These are phyloP conservation scores for Synchiropus splendidus DNA, from an alignment of 2,113 vertebrate species.

Conservation along the genomic window DNA sequence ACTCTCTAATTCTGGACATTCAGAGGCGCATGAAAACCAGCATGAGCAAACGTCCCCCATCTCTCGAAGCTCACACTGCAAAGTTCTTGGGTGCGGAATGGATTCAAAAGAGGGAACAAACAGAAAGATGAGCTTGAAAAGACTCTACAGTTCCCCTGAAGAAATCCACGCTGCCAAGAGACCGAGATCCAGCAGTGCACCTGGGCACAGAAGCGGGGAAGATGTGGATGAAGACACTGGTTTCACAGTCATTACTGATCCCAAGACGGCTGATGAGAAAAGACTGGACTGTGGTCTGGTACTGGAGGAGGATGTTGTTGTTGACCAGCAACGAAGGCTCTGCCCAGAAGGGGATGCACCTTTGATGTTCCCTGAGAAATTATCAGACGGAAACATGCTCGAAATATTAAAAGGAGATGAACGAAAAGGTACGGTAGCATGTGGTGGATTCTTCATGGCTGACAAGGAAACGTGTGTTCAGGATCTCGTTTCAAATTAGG, in stretches of 20 bases:
- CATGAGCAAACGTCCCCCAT: conserved; percentile 35
- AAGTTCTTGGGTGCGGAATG: conserved; percentile 17
- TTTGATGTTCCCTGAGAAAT: background rate
- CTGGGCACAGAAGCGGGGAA: background rate
- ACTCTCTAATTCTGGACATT: background rate
- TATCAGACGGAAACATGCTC: background rate
- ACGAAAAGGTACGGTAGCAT: background rate
- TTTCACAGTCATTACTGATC: conserved; percentile 35
- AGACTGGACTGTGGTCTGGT: background rate
- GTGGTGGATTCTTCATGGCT: background rate
- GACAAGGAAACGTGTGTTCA: background rate
- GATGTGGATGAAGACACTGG: conserved; percentile 1
- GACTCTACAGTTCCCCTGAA: conserved; percentile 47
- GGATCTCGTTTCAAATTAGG: background rate
- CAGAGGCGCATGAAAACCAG: background rate
- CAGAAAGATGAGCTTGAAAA: conserved; percentile 35
- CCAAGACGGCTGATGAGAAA: background rate
- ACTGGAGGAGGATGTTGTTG: background rate
- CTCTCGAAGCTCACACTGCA: conserved; percentile 37
- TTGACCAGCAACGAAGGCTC: conserved; percentile 1
- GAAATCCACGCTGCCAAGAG: conserved; percentile 46
- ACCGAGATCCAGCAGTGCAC: conserved; percentile 17
- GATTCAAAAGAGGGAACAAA: conserved; percentile 10
- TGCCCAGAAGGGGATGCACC: background rate
- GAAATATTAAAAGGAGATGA: background rate